A percentile compares a stretch with the other conserved stretches of the same genome.
Evolutionary conservation across 2,113 vertebrate genomes (phyloP).

Genomic region (Ammodramus savannarum): DNA sequence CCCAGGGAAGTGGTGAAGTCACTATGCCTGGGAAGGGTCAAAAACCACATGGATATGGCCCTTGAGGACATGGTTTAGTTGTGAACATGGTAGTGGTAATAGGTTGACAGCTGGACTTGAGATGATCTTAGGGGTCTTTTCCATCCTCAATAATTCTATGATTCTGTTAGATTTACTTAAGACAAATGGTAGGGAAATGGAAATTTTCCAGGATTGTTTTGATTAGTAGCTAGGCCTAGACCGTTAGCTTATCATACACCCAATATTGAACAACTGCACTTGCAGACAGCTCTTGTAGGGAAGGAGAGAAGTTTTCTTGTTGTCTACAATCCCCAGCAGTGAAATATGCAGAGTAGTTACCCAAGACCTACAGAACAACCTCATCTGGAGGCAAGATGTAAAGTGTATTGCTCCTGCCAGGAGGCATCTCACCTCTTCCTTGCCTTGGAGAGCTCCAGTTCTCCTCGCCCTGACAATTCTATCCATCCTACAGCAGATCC

Average conservation of each 20-base stretch:
- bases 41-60: not conserved
- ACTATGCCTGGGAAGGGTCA: not conserved
- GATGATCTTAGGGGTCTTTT: not conserved
- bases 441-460: not conserved
- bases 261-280: not conserved
- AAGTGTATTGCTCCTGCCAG: not conserved
- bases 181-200: not conserved
- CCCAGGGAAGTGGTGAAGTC: not conserved
- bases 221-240: not conserved
- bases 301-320: not conserved
- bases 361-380: not conserved
- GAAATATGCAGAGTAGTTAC: not conserved
- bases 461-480: rapidly evolving
- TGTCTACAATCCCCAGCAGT: not conserved
- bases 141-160: not conserved
- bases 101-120: not conserved
- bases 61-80: not conserved
- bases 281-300: not conserved
- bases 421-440: not conserved
- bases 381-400: not conserved
- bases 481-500: not conserved
- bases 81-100: not conserved
- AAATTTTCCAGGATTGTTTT: not conserved
- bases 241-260: not conserved
- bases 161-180: not conserved